Base-by-base conservation (phyloP, 2,113 vertebrate species). In the Riparia riparia region DNA sequence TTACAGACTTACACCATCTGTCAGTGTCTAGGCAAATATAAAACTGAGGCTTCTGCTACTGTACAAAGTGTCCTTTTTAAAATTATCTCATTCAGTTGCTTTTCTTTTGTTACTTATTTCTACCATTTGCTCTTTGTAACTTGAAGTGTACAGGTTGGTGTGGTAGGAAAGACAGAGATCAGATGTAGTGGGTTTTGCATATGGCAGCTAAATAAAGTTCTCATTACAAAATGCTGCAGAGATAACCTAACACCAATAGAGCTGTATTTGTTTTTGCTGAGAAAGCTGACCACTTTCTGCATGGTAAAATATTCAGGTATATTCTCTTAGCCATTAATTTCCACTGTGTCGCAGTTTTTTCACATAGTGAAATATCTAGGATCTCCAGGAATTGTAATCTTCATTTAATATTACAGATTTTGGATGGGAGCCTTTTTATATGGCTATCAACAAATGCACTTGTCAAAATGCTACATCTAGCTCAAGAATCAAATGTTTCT, bases 1-100 rank as follows among this genome's bases (percentile, higher is more conserved):
- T 89, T 95, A 79, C 77, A 92, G 91, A 84, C 80, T 93, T 82
- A 29, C 3, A 61, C 95, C 96, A 92, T 96, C 94, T 96, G 96
- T 61, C 69, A 81, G 47, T 60, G 95, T 92, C 94, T 96, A 92
- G 86, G 86, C 82, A 95, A 83, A 89, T 89, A 70, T 63, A 66
- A 92, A 96, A 81, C 47, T 57, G 50, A 77, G 50, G 64, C 56
- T 82, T 31, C 42, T 93, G 88, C 68, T 78, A 37, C 72, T 84
- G 91, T 78, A 89, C 95, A 60, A 61, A 92, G 37, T 89, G 86
- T 93, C 24, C 83, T 83, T 92, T 93, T 95, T 28, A 70, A 90
- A 93, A 58, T 90, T 66, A 37, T 66, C 56, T 86, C 50, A 79
- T 81, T 64, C 28, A 20, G 3, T 84, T 0, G 0, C n/a, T 76